Base-by-base conservation (phyloP, 2,113 vertebrate genomes). In the Anser cygnoides region DNA sequence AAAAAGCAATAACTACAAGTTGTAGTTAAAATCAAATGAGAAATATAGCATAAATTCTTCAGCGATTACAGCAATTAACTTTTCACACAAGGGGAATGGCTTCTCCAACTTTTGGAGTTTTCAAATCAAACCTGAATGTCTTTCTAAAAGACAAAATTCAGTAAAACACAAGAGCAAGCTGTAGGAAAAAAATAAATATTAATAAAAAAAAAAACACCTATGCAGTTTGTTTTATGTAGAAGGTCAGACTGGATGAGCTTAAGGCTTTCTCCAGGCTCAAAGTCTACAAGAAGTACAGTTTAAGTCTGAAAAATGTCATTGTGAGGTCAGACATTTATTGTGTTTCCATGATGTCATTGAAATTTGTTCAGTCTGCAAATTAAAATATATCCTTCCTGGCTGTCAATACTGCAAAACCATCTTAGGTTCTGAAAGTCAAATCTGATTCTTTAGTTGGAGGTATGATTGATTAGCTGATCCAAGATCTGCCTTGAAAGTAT, bases 311-410 rank as follows among this genome's bases (percentile, higher is more conserved):
- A 95, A 92, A 88, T 96, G 90, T 94, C 85, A 92, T 88, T 96
- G 61, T 85, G 77, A 95, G 87, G 91, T 91, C 86, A 95, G 84
- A 71, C 85, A 91, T 92, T 97, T 95, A 89, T 87, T 96, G 86
- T 88, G 68, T 87, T 88, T 95, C 87, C 81, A 91, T 95, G 93
- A 95, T 89, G 92, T 97, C 92, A 90, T 96, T 76, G 95, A 94
- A 94, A 93, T 95, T 85, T 79, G 77, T 92, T 93, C 96, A 80
- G 84, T 91, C 91, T 95, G 83, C 77, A 93, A 89, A 95, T 94
- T 93, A 95, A 96, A 96, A 96, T 87, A 58, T 93, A 94, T 77
- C 91, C 76, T 87, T 96, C 94, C 72, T 95, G 83, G 84, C 82
- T 95, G 93, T 96, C 95, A 97, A 88, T 93, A 88, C 88, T 89